phyloP scores from a whole-genome alignment of 2,113 vertebrate genomes.

The Corythoichthys intestinalis region DNA sequence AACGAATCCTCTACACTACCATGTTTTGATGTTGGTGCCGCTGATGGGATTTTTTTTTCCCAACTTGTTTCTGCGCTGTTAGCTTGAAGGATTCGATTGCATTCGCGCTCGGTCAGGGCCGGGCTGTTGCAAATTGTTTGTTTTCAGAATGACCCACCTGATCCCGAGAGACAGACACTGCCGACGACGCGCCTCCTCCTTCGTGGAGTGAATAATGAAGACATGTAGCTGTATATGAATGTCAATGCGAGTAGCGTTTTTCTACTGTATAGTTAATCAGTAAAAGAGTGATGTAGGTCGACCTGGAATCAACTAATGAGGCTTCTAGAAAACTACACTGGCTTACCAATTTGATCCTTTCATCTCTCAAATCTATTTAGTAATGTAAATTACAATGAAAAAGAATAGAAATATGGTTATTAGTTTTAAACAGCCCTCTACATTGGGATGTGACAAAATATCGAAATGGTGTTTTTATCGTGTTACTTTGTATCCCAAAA shows the following conservation, averaged over 20 bases:
- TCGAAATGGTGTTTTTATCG: too few species aligned
- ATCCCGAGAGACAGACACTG: slow-evolving; percentile 14
- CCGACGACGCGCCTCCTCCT: neutral
- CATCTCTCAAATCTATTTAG: too few species aligned
- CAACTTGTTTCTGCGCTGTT: slow-evolving; percentile 53
- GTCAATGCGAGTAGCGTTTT: slow-evolving; percentile 1
- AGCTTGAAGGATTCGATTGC: slow-evolving; percentile 66
- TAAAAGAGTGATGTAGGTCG: neutral
- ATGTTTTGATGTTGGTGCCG: slow-evolving; percentile 45
- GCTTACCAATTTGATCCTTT: too few species aligned
- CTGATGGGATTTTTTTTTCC: slow-evolving; percentile 50
- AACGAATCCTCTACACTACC: slow-evolving; percentile 43
- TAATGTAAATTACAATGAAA: too few species aligned
- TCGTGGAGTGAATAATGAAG: slow-evolving; percentile 10
- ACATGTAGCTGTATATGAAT: slow-evolving; percentile 3
- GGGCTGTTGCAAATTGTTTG: slow-evolving; percentile 30
- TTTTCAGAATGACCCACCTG: slow-evolving; percentile 35
- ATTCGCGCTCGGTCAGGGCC: slow-evolving; percentile 31
- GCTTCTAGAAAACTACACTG: too few species aligned
- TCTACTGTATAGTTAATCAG: neutral
- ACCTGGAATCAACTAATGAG: neutral
- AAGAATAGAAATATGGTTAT: too few species aligned
- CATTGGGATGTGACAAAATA: too few species aligned
- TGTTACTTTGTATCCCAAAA: too few species aligned
- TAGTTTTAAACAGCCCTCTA: too few species aligned